Conservation (phyloP, 2,888 invertebrate species). For the Phaedon cochleariae region DNA sequence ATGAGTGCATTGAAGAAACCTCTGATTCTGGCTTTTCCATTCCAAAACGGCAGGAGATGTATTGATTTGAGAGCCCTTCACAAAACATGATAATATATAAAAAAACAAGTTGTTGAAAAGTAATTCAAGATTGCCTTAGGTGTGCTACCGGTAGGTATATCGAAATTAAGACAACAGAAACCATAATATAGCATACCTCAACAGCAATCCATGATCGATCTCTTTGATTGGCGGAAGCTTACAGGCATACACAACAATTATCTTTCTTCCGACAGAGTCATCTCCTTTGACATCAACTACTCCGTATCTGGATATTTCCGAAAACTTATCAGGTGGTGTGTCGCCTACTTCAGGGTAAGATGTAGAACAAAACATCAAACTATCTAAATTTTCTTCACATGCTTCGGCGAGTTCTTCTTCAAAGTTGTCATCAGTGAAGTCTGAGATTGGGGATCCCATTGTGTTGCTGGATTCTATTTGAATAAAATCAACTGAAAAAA, state of each 20-base stretch:
- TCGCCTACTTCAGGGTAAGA: constrained; percentile 69
- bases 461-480: constrained; percentile 58
- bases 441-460: constrained; percentile 77
- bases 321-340: constrained; percentile 62
- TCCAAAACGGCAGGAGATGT: no score
- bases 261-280: constrained; percentile 87
- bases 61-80: no score
- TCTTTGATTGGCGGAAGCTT: constrained; percentile 66
- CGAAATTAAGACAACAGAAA: no score
- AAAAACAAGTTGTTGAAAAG: no score
- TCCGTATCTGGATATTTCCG: constrained; percentile 76
- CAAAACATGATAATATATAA: no score
- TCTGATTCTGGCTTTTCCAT: no score
- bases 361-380: constrained; percentile 54
- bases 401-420: constrained; percentile 84
- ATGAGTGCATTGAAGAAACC: no score
- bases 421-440: constrained; percentile 91
- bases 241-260: constrained; percentile 96
- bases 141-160: no score
- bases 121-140: no score
- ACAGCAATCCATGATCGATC: constrained; percentile 70
- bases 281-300: constrained; percentile 87
- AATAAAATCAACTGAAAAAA: constrained; percentile 55
- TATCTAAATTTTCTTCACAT: constrained; percentile 59
- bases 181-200: constrained; percentile 72